These are phyloP conservation scores for Colossoma macropomum DNA, from an alignment of 2,113 vertebrate genomes.

Conservation along the genomic window DNA sequence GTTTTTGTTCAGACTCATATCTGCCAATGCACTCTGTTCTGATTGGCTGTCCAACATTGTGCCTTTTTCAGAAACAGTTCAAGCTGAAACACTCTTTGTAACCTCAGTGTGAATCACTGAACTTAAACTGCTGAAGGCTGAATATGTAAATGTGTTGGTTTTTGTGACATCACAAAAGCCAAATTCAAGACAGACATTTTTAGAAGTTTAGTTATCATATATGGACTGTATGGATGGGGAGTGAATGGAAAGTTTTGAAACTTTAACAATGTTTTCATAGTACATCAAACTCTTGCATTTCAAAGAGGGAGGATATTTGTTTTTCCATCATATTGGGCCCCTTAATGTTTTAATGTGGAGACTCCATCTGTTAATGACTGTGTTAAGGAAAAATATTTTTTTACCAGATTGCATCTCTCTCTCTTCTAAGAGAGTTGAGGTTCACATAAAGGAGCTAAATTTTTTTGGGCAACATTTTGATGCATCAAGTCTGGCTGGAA, in stretches of 20 bases:
- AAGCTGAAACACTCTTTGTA: too few relatives aligned
- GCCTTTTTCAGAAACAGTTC: too few relatives aligned
- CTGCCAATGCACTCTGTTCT: too few relatives aligned
- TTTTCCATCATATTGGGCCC: neutral
- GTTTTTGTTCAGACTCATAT: too few relatives aligned
- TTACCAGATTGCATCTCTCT: neutral
- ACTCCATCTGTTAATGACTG: neutral
- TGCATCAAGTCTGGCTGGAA: conserved; percentile 4
- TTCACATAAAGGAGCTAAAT: neutral
- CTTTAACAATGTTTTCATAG: too few relatives aligned
- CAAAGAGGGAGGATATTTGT: neutral
- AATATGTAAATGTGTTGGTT: neutral
- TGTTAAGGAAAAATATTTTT: neutral
- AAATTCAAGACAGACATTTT: too few relatives aligned
- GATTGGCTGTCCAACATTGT: too few relatives aligned
- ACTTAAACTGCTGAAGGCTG: neutral
- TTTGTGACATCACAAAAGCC: neutral
- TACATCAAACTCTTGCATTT: neutral
- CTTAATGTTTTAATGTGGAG: neutral
- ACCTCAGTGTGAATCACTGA: too few relatives aligned
- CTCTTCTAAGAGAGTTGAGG: neutral
- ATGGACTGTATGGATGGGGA: too few relatives aligned
- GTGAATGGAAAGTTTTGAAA: too few relatives aligned
- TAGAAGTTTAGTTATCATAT: too few relatives aligned
- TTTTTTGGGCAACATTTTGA: neutral